A percentile compares a stretch with the other conserved stretches of the same genome.
phyloP scores from a whole-genome alignment of 64 coral and sea anemone genomes.

The Dendronephthya gigantea region DNA sequence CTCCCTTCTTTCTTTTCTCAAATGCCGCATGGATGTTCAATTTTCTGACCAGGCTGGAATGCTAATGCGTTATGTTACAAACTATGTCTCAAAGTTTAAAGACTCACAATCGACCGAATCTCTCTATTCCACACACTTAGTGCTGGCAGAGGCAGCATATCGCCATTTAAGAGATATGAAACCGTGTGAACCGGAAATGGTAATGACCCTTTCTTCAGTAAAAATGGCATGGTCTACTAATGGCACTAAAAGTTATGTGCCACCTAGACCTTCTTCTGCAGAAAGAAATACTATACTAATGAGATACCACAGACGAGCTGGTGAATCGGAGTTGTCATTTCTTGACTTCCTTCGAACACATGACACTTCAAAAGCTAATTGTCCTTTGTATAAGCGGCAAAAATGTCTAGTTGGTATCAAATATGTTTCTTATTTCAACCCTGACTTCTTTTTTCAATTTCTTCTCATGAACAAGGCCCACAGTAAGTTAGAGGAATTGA shows the following conservation, averaged over 20 bases:
- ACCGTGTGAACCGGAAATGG: constrained; percentile 13
- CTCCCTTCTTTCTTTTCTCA: not conserved
- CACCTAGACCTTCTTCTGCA: not conserved
- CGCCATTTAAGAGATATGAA: not conserved
- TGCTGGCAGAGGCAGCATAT: not conserved
- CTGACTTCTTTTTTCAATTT: too few relatives aligned
- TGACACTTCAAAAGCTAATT: not conserved
- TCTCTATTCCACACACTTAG: not conserved
- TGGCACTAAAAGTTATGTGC: not conserved
- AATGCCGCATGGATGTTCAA: constrained; percentile 46
- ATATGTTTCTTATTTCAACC: too few relatives aligned
- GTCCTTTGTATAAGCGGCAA: not conserved
- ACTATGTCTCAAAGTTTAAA: constrained; percentile 40
- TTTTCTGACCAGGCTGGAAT: constrained; percentile 19
- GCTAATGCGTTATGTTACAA: constrained; percentile 29
- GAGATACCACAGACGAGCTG: not conserved
- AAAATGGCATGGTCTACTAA: constrained; percentile 8
- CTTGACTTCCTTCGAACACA: not conserved
- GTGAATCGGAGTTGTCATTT: not conserved
- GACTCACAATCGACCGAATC: not conserved
- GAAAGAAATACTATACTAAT: not conserved
- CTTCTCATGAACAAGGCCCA: constrained; percentile 1
- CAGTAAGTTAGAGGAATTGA: not conserved
- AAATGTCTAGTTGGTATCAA: too few relatives aligned
- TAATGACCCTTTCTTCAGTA: not conserved